Evolutionary conservation across 2,113 vertebrate genomes (phyloP), one percentile per base, ranked within the genome.

Genomic region (Leucoraja erinaceus): DNA sequence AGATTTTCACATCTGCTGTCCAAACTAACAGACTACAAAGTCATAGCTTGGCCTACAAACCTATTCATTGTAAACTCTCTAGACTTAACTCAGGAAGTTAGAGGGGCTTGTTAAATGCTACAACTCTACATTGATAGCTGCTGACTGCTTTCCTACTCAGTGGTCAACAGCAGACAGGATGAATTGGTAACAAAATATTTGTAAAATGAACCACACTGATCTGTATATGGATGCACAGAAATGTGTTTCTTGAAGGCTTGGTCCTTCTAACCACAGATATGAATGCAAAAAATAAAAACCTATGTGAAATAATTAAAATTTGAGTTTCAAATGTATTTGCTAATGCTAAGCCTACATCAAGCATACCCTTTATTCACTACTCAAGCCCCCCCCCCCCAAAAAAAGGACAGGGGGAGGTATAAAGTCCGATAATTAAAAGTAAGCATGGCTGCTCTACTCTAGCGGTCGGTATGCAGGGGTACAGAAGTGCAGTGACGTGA

Each of bases 21-120:
- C 54, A 83, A 59, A 83, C 79, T 83, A 28, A 83, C 16, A 47
- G 22, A 83, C 38, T 88, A n/a, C n/a, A 88, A 77, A 33, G 59
- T 33, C 18, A 88, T 31, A 54, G 68, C 33, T 54, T 47, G 20
- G 33, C 18, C 25, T 47, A 72, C 22, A 54, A 3, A 9, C 66
- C n/a, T 66, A 31, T 22, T 6, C 33, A 88, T 12, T 74, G 38
- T 31, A 72, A 72, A 74, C 25, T 4, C 68, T 91, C 90, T 72
- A 91, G 68, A 91, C 90, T 91, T 91, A 91, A 54, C 66, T 91
- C 68, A 91, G 90, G 90, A 91, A 91, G 68, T 72, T 72, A 72
- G 90, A 91, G 68, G 90, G 90, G 90, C 90, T 90, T 56, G 28
- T n/a, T 31, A 61, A 66, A 63, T 88, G 28, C 3, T 88, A 66